Base-by-base conservation (phyloP, 2,888 invertebrate species). In the Pristionchus japonicus region DNA sequence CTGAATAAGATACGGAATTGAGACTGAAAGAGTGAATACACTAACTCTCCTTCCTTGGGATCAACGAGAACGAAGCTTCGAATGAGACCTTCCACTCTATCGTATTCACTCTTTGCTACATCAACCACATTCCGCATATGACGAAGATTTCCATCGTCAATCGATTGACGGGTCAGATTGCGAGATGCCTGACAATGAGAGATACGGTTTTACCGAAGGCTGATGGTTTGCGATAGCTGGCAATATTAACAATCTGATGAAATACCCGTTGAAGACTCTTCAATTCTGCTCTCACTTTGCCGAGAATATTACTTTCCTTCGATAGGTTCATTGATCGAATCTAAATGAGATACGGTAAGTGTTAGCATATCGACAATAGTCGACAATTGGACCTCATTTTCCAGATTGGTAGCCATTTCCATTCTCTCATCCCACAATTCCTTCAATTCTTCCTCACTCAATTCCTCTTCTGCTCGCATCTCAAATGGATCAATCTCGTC, bases 101-200 rank as follows among this genome's bases (percentile, higher is more conserved):
- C 20, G 70, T 86, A 86, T 23, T 86, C 86, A 9, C 47, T 85
- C 49, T 43, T 70, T 11, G 70, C 67, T 4, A 86, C 70, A 47
- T 67, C 70, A 11, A 86, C 47, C 20, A 86, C 86, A 86, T 70
- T 86, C 9, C 70, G 47, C 20, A 86, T 15, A 70, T 86, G 86
- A 70, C 86, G 67, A 23, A 86, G 67, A 70, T 86, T 86, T 27
- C 86, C 86, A 70, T 86, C 86, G 49, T 86, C 86, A n/a, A 86
- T 85, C 15, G 85, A 61, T n/a, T 31, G 49, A 27, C 64, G 61
- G 64, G 43, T 43, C 15, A 85, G 40, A 17, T 85, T 85, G 15
- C 64, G 61, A 17, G 85, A 64, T 40, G 85, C 64, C 85, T 85
- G 27, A n/a, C n/a, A n/a, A n/a, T n/a, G n/a, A 83, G 9, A 47